A percentile compares a stretch with the other conserved stretches of the same genome.
phyloP scores from a whole-genome alignment of 2,797 vertebrate genomes.

The Diplodus sargus region DNA sequence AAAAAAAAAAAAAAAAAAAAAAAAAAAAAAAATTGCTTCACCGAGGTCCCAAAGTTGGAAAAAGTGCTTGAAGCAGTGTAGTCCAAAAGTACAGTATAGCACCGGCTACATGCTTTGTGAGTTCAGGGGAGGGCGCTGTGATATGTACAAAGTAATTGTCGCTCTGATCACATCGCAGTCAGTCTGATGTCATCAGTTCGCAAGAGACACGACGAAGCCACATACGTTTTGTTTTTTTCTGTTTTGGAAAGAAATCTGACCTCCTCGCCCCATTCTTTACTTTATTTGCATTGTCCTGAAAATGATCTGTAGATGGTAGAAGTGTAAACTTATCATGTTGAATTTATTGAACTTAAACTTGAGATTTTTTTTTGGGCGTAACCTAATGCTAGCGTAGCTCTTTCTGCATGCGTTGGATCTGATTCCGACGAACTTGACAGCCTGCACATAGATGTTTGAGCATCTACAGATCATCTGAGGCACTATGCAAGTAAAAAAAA shows the following conservation, averaged over 20 bases:
- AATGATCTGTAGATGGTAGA: slow-evolving; percentile 66
- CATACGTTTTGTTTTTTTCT: neutral
- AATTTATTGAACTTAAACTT: slow-evolving; percentile 38
- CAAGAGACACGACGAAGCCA: slow-evolving; percentile 53
- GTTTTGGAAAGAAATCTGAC: slow-evolving; percentile 9
- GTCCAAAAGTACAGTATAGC: slow-evolving; percentile 53
- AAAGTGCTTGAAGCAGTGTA: slow-evolving; percentile 62
- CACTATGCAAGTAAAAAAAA: slow-evolving; percentile 55
- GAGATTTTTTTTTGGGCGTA: slow-evolving; percentile 34
- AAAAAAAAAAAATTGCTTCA: slow-evolving; percentile 36
- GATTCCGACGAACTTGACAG: slow-evolving; percentile 51
- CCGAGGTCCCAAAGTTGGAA: slow-evolving; percentile 37
- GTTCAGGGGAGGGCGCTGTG: slow-evolving; percentile 62
- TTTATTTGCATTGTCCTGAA: slow-evolving; percentile 66
- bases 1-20: slow-evolving; percentile 29
- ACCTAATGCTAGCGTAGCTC: slow-evolving; percentile 53
- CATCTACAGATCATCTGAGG: slow-evolving; percentile 69
- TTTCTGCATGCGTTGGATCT: slow-evolving; percentile 68
- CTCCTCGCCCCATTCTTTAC: slow-evolving; percentile 3
- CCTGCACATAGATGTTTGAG: slow-evolving; percentile 43
- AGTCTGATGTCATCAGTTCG: slow-evolving; percentile 60
- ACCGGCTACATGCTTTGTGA: slow-evolving; percentile 65
- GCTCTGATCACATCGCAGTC: slow-evolving; percentile 52
- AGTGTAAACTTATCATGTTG: slow-evolving; percentile 20
- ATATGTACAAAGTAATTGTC: slow-evolving; percentile 60